Base-by-base conservation (phyloP, 2,888 invertebrate species). In the Xylota sylvarum region DNA sequence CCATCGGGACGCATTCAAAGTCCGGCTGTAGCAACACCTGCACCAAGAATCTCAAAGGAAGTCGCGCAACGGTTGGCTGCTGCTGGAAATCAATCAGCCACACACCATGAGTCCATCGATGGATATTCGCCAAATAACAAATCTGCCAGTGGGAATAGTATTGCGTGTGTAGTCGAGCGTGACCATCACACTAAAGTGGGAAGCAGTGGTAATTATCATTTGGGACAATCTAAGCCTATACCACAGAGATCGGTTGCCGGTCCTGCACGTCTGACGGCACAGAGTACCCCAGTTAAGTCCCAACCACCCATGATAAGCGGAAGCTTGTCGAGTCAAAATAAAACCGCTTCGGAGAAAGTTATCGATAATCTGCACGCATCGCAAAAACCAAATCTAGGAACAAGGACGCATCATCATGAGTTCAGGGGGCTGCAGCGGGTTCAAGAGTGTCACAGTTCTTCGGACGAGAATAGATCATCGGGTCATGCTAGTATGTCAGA, bases 401-500 rank as follows among this genome's bases (percentile, higher is more conserved):
- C 89, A 10, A 90, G 92, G 3, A 91, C 91, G 2, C 93, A 93
- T 88, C 92, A 92, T 80, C 93, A 93, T 82, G 92, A 92, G 87
- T 91, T 92, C 55, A 89, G 92, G 5, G 92, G 91, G 2, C 90
- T 93, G 52, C 93, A 94, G 92, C 93, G 94, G 76, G 95, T 95
- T 78, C 95, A 95, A 83, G 95, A 96, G 84, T 95, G 95, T 90
- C 95, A 96, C 93, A 97, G 97, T 92, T 97, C 97, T 19, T 97
- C 97, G 2, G 97, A 97, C 90, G 97, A 97, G 93, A 97, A 97
- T 92, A 94, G 97, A 40, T 97, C 97, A n/a, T 97, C 97, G 0
- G 97, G 97, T 0, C 97, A 97, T 92, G 97, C 97, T 6, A 97
- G 97, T 89, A 97, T 97, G 97, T 97, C 97, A n/a, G 97, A 97